Base-by-base conservation (phyloP, 2,797 vertebrate species). In the Muscicapa striata region DNA sequence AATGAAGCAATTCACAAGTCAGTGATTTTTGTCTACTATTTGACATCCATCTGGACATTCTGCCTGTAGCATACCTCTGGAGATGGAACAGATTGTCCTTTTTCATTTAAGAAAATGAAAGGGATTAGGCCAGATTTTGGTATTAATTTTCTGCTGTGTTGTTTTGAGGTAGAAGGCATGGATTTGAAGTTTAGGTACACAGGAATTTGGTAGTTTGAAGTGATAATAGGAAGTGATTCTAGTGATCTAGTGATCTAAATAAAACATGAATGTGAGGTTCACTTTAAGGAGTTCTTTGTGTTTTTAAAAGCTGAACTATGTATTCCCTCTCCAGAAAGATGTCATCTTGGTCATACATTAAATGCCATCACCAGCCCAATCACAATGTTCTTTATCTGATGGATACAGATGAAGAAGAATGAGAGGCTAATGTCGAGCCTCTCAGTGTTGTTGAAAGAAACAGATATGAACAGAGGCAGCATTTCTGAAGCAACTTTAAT, bases 401-500 rank as follows among this genome's bases (percentile, higher is more conserved):
- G 30, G 11, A 38, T 15, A 41, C 6, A 77, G 92, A 93, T 67
- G 34, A 91, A 81, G 49, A 91, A 75, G 32, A 81, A 74, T 45
- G 26, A 95, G 61, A 93, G n/a, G 41, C 68, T 88, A 88, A 78
- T 84, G 22, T 45, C 12, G 5, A 92, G 36, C 7, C 16, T 41
- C n/a, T 21, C 20, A 77, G 29, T 62, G 27, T 19, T 90, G 27
- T 7, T 63, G 46, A 96, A 89, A 58, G 41, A 93, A 95, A 94
- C 8, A 84, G 20, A 64, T 41, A 88, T 8, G 13, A 80, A 48
- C 15, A 95, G 14, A 3, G 4, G 14, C 74, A 93, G 38, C 15
- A 49, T 69, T 94, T 95, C 84, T 79, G 54, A 96, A 57, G 12
- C 11, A 89, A 81, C 26, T 84, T 91, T 92, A 86, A 86, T 13